Percentiles rank a stretch among this genome's conserved stretches.
Conservation (phyloP, 2,888 invertebrate genomes). For the Xestia xanthographa region DNA sequence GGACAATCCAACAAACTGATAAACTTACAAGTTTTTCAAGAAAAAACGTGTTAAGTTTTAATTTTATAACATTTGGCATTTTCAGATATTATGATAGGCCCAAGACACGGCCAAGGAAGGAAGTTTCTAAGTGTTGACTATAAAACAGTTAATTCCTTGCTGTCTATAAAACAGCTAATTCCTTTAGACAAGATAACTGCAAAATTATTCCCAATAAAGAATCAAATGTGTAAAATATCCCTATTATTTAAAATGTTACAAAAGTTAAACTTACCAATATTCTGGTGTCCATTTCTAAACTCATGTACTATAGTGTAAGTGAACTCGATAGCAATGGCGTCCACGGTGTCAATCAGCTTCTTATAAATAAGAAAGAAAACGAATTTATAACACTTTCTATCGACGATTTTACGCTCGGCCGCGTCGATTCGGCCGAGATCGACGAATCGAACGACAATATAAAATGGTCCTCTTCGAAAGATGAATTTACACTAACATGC, state of each 20-base stretch:
- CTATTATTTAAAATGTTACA: neutral
- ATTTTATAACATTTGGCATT: neutral
- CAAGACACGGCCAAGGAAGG: no score
- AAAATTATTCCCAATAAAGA: neutral
- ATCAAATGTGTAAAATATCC: neutral
- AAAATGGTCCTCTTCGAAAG: slow-evolving; percentile 32
- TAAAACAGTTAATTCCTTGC: neutral
- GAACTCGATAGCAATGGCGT: slow-evolving; percentile 77
- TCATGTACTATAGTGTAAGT: slow-evolving; percentile 62
- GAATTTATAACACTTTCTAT: slow-evolving; percentile 87
- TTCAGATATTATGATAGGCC: neutral
- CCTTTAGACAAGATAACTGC: neutral
- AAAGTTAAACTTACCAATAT: slow-evolving; percentile 78
- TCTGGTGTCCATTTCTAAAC: slow-evolving; percentile 77
- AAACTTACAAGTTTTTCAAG: neutral
- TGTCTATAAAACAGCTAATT: neutral
- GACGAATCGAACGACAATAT: slow-evolving; percentile 46
- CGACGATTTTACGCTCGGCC: slow-evolving; percentile 79
- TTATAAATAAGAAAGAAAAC: slow-evolving; percentile 88
- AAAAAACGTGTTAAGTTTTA: neutral
- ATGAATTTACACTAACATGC: slow-evolving; percentile 33
- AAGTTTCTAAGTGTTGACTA: neutral
- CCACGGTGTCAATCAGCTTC: slow-evolving; percentile 74
- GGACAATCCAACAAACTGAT: neutral
- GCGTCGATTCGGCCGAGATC: slow-evolving; percentile 67